Evolutionary conservation across 2,888 invertebrate genomes (phyloP).

Genomic region (Capitulum mitella): DNA sequence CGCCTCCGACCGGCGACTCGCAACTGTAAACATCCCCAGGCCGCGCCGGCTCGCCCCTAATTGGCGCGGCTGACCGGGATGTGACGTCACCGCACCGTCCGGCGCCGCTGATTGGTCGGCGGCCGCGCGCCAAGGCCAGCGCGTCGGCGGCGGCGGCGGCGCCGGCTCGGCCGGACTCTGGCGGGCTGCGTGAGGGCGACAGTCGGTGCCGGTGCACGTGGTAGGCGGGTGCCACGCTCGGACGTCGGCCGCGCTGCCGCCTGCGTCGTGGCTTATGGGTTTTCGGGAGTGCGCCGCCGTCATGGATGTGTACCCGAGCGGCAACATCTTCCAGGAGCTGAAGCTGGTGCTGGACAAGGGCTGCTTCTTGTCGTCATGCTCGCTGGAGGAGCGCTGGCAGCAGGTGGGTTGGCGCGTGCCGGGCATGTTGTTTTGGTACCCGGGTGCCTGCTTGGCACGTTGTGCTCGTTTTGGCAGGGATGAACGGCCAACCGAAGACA

Average conservation of each 20-base stretch:
- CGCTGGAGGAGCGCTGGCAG: slow-evolving; percentile 96
- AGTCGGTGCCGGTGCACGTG: not conserved
- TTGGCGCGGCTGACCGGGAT: not conserved
- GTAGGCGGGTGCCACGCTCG: no score
- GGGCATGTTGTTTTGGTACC: no score
- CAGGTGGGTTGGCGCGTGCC: no score
- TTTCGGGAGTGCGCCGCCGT: slow-evolving; percentile 39
- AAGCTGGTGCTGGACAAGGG: slow-evolving; percentile 97
- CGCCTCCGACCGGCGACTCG: not conserved
- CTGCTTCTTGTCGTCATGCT: slow-evolving; percentile 89
- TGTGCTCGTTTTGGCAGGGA: no score
- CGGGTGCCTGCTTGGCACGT: no score
- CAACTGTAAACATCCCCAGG: not conserved
- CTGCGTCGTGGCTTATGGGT: no score
- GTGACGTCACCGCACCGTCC: not conserved
- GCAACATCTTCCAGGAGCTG: slow-evolving; percentile 92
- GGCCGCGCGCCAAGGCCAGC: not conserved
- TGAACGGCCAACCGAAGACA: no score
- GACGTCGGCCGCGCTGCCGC: no score
- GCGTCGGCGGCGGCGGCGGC: not conserved
- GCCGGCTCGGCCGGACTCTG: not conserved
- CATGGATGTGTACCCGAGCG: slow-evolving; percentile 96
- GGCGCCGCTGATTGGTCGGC: not conserved
- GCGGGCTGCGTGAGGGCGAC: not conserved
- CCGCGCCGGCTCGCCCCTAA: not conserved